Conservation (phyloP, 2,797 vertebrate genomes). For the Coranthus polyacanthus region DNA sequence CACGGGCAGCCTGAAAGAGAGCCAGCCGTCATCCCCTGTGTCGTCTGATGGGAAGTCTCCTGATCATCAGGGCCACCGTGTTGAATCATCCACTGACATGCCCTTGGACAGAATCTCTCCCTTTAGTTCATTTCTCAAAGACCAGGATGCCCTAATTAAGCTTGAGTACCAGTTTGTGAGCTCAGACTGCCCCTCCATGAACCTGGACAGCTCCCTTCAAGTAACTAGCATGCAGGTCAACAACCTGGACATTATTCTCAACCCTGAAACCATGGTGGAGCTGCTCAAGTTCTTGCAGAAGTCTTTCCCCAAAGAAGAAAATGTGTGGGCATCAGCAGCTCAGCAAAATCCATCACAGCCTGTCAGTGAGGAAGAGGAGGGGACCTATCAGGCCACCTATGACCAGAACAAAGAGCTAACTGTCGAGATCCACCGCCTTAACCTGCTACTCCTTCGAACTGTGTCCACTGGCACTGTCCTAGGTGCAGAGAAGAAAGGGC, state of each 20-base stretch:
- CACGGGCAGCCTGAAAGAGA: slow-evolving; percentile 93
- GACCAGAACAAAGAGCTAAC: slow-evolving; percentile 94
- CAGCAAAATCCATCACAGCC: slow-evolving; percentile 79
- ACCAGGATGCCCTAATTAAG: slow-evolving; percentile 94
- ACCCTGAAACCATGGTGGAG: slow-evolving; percentile 98
- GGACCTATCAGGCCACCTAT: slow-evolving; percentile 90
- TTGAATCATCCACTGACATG: slow-evolving; percentile 44
- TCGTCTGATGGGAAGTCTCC: slow-evolving; percentile 68
- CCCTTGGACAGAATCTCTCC: slow-evolving; percentile 72
- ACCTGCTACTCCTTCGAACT: slow-evolving; percentile 93
- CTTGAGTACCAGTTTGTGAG: slow-evolving; percentile 98
- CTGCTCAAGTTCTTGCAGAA: slow-evolving; percentile 97
- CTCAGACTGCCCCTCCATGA: slow-evolving; percentile 97
- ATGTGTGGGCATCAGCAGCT: slow-evolving; percentile 59
- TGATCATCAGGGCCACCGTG: slow-evolving; percentile 66
- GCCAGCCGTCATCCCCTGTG: slow-evolving; percentile 91
- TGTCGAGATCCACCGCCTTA: slow-evolving; percentile 96
- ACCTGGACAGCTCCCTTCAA: slow-evolving; percentile 94
- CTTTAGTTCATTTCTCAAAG: slow-evolving; percentile 79
- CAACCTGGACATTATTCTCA: slow-evolving; percentile 97
- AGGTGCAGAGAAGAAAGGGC: slow-evolving; percentile 90
- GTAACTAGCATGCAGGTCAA: slow-evolving; percentile 96
- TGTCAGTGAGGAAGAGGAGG: slow-evolving; percentile 82
- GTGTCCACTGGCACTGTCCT: slow-evolving; percentile 83
- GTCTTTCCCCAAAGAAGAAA: slow-evolving; percentile 96